Conservation (phyloP, 2,797 vertebrate genomes). For the Phataginus tricuspis region DNA sequence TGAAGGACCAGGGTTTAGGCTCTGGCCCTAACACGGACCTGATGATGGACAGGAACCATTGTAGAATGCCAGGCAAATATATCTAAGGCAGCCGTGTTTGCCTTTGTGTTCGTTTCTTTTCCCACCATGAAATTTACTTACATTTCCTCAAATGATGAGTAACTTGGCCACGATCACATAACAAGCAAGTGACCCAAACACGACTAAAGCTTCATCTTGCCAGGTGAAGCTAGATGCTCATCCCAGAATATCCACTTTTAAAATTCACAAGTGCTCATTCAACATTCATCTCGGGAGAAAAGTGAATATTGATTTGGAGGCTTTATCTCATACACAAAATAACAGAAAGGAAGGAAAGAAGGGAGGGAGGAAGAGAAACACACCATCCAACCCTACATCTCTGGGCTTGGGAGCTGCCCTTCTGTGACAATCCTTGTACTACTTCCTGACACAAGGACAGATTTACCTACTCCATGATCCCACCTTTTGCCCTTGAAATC, state of each 20-base stretch:
- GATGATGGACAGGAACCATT: background rate
- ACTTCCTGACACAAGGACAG: background rate
- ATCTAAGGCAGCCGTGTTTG: background rate
- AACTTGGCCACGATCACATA: background rate
- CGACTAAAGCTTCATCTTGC: background rate
- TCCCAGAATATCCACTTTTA: background rate
- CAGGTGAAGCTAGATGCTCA: background rate
- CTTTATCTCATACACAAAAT: background rate
- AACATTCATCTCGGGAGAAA: background rate
- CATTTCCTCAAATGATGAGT: background rate
- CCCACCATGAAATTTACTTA: background rate
- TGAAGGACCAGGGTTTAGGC: background rate
- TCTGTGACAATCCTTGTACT: background rate
- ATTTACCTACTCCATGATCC: background rate
- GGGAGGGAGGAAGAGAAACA: background rate
- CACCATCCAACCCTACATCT: background rate
- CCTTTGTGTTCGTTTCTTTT: background rate
- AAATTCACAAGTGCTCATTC: background rate
- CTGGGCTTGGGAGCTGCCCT: background rate
- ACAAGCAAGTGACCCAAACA: background rate
- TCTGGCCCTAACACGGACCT: background rate
- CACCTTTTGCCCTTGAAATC: background rate
- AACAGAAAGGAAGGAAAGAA: background rate
- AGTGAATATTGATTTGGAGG: conserved; percentile 1
- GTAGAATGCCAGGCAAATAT: background rate